Evolutionary conservation across 2,888 invertebrate species (phyloP), one percentile per base, ranked within the genome.

Genomic region (Chaitophorus viminalis): DNA sequence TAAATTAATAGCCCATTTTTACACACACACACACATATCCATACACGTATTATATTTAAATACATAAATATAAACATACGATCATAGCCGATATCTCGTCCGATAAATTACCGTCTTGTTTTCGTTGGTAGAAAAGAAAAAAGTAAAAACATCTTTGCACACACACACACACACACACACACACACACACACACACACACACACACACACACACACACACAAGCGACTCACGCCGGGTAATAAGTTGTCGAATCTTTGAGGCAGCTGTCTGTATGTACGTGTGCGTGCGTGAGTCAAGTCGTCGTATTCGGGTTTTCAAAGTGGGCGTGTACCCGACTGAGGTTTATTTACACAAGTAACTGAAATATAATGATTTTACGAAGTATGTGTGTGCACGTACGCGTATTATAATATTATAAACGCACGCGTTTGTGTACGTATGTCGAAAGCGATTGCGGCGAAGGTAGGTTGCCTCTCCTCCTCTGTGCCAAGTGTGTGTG

Each of bases 341-440:
- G 78, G 87, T 72, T 87, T 87, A 65, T 87, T 87, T 87, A 87
- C 87, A 65, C 79, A 78, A 78, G 70, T 72, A 72, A 72, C 72
- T 74, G 54, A 81, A 87, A 81, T 81, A 74, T 87, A 81, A 86
- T 60, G 78, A 76, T 70, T 46, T 77, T 70, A 85, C 70, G 70
- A 18, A 9, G 18, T 54, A 33, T 31, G 31, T 33, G 31, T 75
- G 18, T 9, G 4, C 18, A 17, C 29, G 39, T 39, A 79, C 11
- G 18, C 9, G n/a, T 75, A 60, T 84, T 82, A 68, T 82, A 46
- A 52, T 36, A 74, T 31, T 46, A 72, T 18, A 11, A 9, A 29
- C 21, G 54, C 14, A 72, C n/a, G 29, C 25, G 70, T 82, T 33
- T 6, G 68, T 39, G 36, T 60, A 79, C 25, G 39, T 2, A 33